Conservation (phyloP, 2,888 invertebrate species). For the Cremastinae sp. region DNA sequence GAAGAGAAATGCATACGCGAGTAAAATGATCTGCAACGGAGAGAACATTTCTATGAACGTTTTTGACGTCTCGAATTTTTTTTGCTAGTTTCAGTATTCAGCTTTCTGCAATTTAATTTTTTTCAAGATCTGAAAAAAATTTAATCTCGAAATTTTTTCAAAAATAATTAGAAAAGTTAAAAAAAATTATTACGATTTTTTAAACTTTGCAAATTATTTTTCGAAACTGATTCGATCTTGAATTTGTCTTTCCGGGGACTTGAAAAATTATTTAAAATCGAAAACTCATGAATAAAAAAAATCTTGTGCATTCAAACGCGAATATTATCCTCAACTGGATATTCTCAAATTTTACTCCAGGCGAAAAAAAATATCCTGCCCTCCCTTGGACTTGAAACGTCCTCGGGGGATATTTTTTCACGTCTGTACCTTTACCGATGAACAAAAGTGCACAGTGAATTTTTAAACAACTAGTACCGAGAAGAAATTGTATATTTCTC, state of each 20-base stretch:
- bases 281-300: too few species aligned
- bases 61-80: neutral
- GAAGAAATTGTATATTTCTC: neutral
- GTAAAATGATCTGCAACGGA: neutral
- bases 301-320: slow-evolving; percentile 3
- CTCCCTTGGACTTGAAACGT: too few species aligned
- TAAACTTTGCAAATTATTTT: too few species aligned
- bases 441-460: neutral
- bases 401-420: too few species aligned
- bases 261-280: too few species aligned
- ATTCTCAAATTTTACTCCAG: neutral
- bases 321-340: slow-evolving; percentile 19
- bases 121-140: neutral
- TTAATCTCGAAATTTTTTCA: slow-evolving; percentile 3
- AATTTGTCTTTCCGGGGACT: too few species aligned
- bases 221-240: too few species aligned
- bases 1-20: neutral
- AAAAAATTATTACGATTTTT: too few species aligned
- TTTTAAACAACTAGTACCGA: neutral
- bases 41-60: neutral
- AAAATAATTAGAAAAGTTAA: too few species aligned
- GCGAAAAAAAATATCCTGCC: neutral
- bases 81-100: neutral
- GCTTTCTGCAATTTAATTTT: neutral
- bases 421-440: too few species aligned